These are phyloP conservation scores for Capreolus pygargus DNA, from an alignment of 2,113 vertebrate genomes.

Conservation along the genomic window DNA sequence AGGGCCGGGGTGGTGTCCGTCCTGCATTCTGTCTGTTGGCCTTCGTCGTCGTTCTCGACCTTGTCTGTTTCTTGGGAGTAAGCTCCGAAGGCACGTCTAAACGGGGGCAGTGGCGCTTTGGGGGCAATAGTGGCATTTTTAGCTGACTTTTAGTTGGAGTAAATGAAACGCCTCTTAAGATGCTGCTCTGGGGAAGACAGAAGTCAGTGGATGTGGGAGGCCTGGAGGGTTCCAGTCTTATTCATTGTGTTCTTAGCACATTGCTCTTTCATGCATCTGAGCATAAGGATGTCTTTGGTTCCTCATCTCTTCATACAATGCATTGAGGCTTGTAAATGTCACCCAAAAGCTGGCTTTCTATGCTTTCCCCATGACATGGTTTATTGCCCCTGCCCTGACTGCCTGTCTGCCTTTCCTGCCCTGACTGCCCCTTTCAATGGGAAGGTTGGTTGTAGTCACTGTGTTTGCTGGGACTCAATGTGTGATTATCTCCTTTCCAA, in stretches of 20 bases:
- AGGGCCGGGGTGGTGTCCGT: neutral
- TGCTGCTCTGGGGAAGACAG: neutral
- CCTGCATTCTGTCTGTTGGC: neutral
- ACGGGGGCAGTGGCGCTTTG: accelerated
- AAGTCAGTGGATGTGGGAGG: neutral
- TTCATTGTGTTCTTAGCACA: neutral
- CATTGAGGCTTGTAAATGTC: neutral
- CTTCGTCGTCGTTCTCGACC: neutral
- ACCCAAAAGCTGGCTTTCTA: neutral
- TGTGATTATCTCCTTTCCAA: neutral
- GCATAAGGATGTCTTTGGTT: neutral
- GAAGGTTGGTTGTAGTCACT: neutral
- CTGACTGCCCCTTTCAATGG: neutral
- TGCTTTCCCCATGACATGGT: neutral
- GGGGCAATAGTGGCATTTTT: neutral
- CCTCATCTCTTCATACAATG: neutral
- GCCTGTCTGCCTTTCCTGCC: neutral
- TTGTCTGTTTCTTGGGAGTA: neutral
- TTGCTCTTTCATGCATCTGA: neutral
- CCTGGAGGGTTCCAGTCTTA: neutral
- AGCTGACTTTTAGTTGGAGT: neutral
- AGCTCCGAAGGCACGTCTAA: neutral
- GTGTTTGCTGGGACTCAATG: neutral
- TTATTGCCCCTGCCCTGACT: neutral
- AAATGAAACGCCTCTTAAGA: neutral